These are phyloP conservation scores for Agrypnia vestita DNA, from an alignment of 1,140 invertebrate species.

Conservation along the genomic window DNA sequence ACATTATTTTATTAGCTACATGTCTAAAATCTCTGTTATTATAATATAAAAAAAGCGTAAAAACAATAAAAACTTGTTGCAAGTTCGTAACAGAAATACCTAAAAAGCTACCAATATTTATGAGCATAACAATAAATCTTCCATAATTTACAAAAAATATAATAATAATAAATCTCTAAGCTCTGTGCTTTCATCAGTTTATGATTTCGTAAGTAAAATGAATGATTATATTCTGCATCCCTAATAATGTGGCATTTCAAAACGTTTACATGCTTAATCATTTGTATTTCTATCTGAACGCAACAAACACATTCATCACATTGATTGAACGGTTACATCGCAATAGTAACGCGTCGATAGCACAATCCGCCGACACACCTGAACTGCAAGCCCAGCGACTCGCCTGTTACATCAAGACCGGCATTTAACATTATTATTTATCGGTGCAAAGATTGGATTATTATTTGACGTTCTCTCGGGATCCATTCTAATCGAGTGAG, in stretches of 20 bases:
- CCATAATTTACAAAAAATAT: no score
- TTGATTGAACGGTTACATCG: background rate
- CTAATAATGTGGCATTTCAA: background rate
- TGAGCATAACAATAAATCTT: no score
- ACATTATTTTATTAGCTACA: no score
- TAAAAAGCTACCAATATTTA: no score
- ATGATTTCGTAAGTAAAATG: no score
- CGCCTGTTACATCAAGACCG: background rate
- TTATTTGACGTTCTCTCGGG: conserved; percentile 29
- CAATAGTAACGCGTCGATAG: background rate
- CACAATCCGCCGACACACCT: background rate
- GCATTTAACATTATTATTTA: conserved; percentile 20
- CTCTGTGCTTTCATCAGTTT: no score
- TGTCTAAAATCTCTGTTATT: no score
- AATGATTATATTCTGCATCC: background rate
- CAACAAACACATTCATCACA: background rate
- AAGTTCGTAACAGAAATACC: no score
- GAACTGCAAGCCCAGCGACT: background rate
- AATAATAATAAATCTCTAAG: no score
- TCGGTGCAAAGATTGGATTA: conserved; percentile 21
- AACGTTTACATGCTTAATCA: background rate
- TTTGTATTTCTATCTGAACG: no score
- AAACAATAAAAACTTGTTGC: no score
- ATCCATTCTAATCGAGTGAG: conserved; percentile 48
- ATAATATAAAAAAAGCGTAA: no score